Evolutionary conservation across 2,113 vertebrate species (phyloP).

Genomic region (Oophaga pumilio): DNA sequence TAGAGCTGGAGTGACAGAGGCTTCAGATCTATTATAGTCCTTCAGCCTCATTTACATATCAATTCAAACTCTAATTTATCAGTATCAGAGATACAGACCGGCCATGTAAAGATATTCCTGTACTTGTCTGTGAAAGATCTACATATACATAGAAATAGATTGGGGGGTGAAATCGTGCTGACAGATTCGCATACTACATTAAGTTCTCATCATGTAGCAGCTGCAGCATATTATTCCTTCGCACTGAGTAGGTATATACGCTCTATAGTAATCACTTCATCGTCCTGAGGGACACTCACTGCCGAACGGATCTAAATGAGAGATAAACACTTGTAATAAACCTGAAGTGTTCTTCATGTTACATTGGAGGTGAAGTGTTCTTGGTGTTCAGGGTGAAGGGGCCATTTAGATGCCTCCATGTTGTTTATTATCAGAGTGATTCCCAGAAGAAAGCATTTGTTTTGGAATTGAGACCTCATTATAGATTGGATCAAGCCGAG

Average conservation of each 20-base stretch:
- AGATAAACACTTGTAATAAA: conserved; percentile 24
- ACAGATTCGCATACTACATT: not conserved
- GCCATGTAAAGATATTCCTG: no score
- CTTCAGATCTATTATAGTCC: no score
- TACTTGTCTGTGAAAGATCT: no score
- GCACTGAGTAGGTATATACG: not conserved
- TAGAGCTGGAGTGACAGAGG: no score
- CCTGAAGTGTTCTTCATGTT: not conserved
- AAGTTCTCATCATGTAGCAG: not conserved
- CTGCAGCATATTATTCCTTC: not conserved
- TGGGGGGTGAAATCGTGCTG: no score
- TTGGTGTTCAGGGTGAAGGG: no score
- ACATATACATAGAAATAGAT: no score
- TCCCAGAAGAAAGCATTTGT: not conserved
- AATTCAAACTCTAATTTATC: no score
- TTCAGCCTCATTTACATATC: no score
- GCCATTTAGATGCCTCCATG: not conserved
- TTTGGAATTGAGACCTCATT: not conserved
- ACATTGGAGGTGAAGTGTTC: not conserved
- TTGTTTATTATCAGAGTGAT: not conserved
- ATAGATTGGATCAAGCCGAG: not conserved
- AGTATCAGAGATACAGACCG: no score
- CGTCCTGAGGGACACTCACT: not conserved
- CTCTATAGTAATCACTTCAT: not conserved
- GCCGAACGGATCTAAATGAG: not conserved